Evolutionary conservation across 2,888 invertebrate genomes (phyloP), one percentile per base, ranked within the genome.

Genomic region (Morpho helenor): DNA sequence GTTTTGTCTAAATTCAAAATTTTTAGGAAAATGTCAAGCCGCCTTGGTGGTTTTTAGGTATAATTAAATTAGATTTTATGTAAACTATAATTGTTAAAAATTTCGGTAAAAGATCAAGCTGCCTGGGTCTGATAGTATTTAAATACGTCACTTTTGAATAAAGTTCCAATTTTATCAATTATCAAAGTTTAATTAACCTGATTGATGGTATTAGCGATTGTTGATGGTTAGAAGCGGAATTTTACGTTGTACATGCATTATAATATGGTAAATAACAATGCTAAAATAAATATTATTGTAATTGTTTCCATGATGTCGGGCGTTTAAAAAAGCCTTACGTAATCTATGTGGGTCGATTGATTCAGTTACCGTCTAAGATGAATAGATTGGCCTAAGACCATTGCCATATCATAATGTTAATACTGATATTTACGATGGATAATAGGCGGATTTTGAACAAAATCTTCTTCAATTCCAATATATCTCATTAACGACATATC

Each of bases 381-480:
- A 72, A 73, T 70, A 74, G 70, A 71, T 67, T 71, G 66, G 68
- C 69, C 70, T 66, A 66, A 66, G 68, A 70, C 65, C 68, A 67
- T 65, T 60, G 60, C 82, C 83, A 81, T 77, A 84, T 74, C 49
- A 7, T 22, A 76, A 84, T 86, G 84, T 68, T 71, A 84, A 85
- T 78, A 47, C 74, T 80, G 82, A 68, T 82, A 82, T 85, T 84
- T 82, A 72, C 66, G 63, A 68, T 59, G 58, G 60, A 67, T 67
- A 71, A 71, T 68, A 49, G 57, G 59, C 51, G 60, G 56, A 69
- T 73, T 72, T 74, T 71, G 68, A 69, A 68, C 59, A 22, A 55
- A 65, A 66, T 64, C 66, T 62, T 66, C 65, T 65, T 61, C 51
- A 43, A 69, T 62, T 58, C 49, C 23, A 47, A 47, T 60, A 56